Evolutionary conservation across 2,888 invertebrate species (phyloP).

Genomic region (Ophioninae sp.): DNA sequence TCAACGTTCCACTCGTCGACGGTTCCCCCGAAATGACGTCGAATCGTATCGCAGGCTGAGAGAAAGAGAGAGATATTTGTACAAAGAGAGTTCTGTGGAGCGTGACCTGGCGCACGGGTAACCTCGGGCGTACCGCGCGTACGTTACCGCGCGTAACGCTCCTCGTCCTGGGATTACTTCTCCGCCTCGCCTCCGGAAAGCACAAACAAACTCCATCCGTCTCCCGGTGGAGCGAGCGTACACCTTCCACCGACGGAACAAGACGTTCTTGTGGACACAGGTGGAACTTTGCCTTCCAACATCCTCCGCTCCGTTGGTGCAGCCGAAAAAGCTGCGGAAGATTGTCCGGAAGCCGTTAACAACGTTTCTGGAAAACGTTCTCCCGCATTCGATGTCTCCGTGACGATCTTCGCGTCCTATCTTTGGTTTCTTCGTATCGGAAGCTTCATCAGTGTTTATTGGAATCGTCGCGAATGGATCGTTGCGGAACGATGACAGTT

Average conservation of each 20-base stretch:
- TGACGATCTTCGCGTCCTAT: slow-evolving; percentile 15
- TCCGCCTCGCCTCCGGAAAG: slow-evolving; percentile 11
- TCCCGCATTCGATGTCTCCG: slow-evolving; percentile 31
- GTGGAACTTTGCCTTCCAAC: slow-evolving; percentile 49
- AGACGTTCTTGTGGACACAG: slow-evolving; percentile 56
- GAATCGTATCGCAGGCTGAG: slow-evolving; percentile 71
- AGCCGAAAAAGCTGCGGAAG: background rate
- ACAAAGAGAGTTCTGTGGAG: slow-evolving; percentile 36
- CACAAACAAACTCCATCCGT: slow-evolving; percentile 14
- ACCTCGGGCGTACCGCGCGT: slow-evolving; percentile 19
- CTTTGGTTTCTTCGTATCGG: slow-evolving; percentile 32
- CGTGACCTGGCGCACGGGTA: slow-evolving; percentile 27
- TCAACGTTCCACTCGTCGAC: no score
- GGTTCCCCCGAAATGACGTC: slow-evolving; percentile 71
- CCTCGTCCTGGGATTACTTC: slow-evolving; percentile 48
- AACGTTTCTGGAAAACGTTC: slow-evolving; percentile 26
- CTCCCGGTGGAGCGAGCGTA: slow-evolving; percentile 7
- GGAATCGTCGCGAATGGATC: background rate
- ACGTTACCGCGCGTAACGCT: slow-evolving; percentile 26
- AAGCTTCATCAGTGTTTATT: slow-evolving; percentile 3
- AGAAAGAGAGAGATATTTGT: background rate
- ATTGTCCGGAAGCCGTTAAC: slow-evolving; percentile 39
- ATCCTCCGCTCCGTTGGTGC: background rate
- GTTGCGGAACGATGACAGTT: slow-evolving; percentile 46
- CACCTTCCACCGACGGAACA: background rate